These are phyloP conservation scores for Hydrozoanthus tunicans DNA, from an alignment of 64 coral and sea anemone genomes.

Conservation along the genomic window DNA sequence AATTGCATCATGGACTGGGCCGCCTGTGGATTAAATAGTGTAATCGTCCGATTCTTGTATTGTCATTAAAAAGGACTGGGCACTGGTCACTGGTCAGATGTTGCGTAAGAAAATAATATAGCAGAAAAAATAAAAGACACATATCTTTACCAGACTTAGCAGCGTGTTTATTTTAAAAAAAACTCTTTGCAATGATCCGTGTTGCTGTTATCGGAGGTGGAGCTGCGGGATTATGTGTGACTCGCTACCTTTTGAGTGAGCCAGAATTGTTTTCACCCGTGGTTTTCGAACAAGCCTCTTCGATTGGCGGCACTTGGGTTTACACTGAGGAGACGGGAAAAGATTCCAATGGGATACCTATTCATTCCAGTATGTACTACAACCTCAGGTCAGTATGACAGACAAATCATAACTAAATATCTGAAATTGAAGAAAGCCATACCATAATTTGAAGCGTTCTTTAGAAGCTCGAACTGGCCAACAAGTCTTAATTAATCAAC, in stretches of 20 bases:
- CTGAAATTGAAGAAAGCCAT: slow-evolving; percentile 5
- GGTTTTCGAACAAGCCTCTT: slow-evolving; percentile 56
- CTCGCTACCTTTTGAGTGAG: slow-evolving; percentile 45
- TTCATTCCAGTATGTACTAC: slow-evolving; percentile 46
- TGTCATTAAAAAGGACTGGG: no score
- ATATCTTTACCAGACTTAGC: no score
- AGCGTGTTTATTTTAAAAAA: no score
- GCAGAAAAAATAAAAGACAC: no score
- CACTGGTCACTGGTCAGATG: no score
- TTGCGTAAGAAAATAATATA: no score
- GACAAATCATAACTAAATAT: neutral
- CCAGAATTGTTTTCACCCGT: slow-evolving; percentile 47
- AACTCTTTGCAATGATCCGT: slow-evolving; percentile 35
- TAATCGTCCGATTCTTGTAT: no score
- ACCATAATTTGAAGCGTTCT: slow-evolving; percentile 10
- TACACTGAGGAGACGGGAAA: slow-evolving; percentile 54
- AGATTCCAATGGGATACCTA: slow-evolving; percentile 32
- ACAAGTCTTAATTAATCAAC: neutral
- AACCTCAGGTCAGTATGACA: neutral
- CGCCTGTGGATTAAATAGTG: no score
- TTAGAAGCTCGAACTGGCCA: neutral
- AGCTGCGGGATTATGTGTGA: slow-evolving; percentile 57
- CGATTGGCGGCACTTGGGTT: slow-evolving; percentile 71
- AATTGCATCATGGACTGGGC: no score
- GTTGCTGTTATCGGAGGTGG: slow-evolving; percentile 76